Conservation (phyloP, 2,113 vertebrate genomes). For the Platycercus adscitus region DNA sequence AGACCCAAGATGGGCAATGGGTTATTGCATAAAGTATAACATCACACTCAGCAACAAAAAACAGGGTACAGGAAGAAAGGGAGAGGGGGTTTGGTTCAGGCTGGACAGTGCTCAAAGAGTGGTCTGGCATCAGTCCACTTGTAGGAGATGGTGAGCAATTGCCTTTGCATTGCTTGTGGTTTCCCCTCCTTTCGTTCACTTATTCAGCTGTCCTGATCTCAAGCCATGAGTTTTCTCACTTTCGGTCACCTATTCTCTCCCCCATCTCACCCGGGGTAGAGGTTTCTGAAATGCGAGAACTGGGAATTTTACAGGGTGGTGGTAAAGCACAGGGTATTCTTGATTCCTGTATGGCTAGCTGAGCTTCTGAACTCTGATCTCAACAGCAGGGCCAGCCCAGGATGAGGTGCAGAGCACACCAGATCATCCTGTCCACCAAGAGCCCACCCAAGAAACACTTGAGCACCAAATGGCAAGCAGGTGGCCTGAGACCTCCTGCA, state of each 20-base stretch:
- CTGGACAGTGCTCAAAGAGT: background rate
- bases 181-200: background rate
- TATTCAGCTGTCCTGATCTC: background rate
- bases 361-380: background rate
- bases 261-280: background rate
- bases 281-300: background rate
- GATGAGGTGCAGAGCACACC: background rate
- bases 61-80: background rate
- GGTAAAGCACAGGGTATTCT: background rate
- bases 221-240: background rate
- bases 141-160: accelerated
- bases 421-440: background rate
- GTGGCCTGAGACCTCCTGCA: background rate
- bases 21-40: background rate
- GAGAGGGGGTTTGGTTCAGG: background rate
- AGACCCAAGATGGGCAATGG: background rate
- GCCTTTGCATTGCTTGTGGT: background rate
- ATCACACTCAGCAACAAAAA: background rate
- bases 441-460: background rate
- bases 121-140: background rate
- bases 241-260: background rate
- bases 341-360: background rate
- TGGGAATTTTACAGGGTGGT: background rate
- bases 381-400: conserved; percentile 9
- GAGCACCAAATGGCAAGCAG: background rate